phyloP scores from a whole-genome alignment of 2,113 vertebrate species.

The Tauraco erythrolophus region DNA sequence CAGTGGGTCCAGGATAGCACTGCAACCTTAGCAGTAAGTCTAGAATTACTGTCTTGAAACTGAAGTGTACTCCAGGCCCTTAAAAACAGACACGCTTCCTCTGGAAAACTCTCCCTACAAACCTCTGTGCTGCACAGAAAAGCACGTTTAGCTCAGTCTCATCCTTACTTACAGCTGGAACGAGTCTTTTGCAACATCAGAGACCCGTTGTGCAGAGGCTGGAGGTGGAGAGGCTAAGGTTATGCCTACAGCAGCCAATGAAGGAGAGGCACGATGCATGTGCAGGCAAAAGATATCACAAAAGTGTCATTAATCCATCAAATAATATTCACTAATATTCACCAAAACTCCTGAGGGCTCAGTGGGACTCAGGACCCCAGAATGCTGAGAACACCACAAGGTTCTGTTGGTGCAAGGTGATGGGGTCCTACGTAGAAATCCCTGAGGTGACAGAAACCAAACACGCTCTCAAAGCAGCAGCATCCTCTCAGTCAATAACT shows the following conservation, averaged over 20 bases:
- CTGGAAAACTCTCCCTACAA: neutral
- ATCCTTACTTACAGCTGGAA: neutral
- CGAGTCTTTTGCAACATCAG: neutral
- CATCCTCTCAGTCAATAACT: neutral
- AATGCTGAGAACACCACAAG: neutral
- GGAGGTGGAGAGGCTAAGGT: neutral
- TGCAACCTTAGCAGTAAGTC: neutral
- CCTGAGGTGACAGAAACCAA: neutral
- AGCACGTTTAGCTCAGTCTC: neutral
- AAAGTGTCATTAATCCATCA: neutral
- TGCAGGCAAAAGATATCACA: neutral
- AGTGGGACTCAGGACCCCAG: neutral
- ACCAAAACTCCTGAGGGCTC: neutral
- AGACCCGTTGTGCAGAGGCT: neutral
- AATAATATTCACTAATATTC: neutral
- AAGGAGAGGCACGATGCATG: neutral
- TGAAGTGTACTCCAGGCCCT: neutral
- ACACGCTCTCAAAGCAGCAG: neutral
- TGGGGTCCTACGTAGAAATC: accelerated
- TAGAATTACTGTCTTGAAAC: neutral
- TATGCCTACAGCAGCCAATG: neutral
- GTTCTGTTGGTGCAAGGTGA: neutral
- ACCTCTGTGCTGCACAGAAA: neutral
- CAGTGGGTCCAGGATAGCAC: neutral
- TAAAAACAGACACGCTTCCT: neutral